phyloP scores from a whole-genome alignment of 2,888 invertebrate genomes.

The Poecilobothrus nobilitatus region DNA sequence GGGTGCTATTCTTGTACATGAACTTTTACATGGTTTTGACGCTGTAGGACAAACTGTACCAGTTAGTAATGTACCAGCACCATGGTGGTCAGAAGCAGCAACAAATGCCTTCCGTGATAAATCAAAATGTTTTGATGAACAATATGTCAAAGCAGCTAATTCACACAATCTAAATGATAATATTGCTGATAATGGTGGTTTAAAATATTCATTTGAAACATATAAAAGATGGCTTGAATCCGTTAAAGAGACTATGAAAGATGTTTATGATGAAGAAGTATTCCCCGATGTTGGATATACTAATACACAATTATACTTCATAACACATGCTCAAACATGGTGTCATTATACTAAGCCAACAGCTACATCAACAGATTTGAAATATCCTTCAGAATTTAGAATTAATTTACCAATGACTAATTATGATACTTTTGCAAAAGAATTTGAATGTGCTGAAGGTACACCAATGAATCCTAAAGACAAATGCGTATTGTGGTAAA shows the following conservation, averaged over 20 bases:
- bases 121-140: conserved; percentile 3
- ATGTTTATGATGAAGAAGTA: neutral
- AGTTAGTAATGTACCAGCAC: neutral
- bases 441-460: conserved; percentile 9
- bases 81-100: conserved; percentile 9
- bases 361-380: neutral
- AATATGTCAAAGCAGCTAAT: neutral
- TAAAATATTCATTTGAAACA: conserved; percentile 7
- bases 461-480: conserved; percentile 10
- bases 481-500: conserved; percentile 8
- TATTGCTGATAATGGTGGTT: conserved; percentile 8
- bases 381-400: conserved; percentile 10
- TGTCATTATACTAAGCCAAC: neutral
- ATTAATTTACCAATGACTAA: conserved; percentile 10
- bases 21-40: conserved; percentile 8
- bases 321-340: conserved; percentile 11
- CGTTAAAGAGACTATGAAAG: neutral
- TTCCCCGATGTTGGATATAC: conserved; percentile 8
- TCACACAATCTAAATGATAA: neutral
- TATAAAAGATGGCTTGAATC: neutral
- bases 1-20: conserved; percentile 8
- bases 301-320: conserved; percentile 2
- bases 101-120: neutral
- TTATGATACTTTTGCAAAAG: conserved; percentile 8
- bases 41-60: neutral